Evolutionary conservation across 2,113 vertebrate genomes (phyloP), one percentile per base, ranked within the genome.

Genomic region (Psilopsiagon aymara): DNA sequence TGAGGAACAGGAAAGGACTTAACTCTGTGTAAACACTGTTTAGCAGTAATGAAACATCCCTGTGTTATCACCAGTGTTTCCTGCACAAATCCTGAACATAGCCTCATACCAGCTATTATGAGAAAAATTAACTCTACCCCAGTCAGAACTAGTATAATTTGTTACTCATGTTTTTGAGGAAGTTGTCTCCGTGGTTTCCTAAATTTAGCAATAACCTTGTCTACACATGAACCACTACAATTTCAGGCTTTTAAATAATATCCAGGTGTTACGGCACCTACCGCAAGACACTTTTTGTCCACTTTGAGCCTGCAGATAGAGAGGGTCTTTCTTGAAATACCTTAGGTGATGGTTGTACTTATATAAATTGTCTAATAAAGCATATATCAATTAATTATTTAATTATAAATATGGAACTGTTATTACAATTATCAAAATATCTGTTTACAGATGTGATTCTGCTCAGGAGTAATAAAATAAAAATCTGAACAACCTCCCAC

Each of bases 401-500:
- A 5, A 43, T 27, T 63, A 76, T 60, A 85, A 82, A 33, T 3
- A 51, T 43, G 8, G 18, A 53, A 39, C 1, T 19, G 7, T 41
- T 53, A 21, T 21, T 60, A 67, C 2, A 49, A 19, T 33, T 80
- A 7, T 24, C 4, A 85, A 76, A 69, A 74, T 62, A 49, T 8
- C 21, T 92, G 17, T 3, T 49, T 76, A 57, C 78, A 9, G 9
- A 44, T 43, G 6, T 55, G 25, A 71, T 57, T 23, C 7, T 85
- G 7, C 7, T 66, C 17, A 44, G n/a, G 12, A 4, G 44, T 51
- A 84, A 37, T 5, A 69, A 47, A 37, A 10, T 1, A n/a, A 12
- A 39, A 63, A 25, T 5, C 1, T 2, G 39, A 52, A 83, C 7
- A 33, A 13, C 1, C 0, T 2, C 8, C 8, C 7, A 15, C 44